Evolutionary conservation across 64 coral and sea anemone species (phyloP), one percentile per base, ranked within the genome.

Genomic region (Porites australiensis): DNA sequence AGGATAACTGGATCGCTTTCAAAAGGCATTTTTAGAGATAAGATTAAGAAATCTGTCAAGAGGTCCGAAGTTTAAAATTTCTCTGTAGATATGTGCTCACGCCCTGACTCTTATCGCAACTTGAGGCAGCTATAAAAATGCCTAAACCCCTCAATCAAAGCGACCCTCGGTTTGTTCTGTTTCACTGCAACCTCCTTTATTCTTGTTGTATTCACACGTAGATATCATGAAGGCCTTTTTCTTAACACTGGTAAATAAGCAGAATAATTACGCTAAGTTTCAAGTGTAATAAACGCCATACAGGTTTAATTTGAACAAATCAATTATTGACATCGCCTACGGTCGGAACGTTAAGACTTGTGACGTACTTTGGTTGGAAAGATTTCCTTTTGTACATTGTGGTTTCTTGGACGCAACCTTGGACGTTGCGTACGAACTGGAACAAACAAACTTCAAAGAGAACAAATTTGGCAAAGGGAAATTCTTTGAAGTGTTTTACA

Each of bases 381-480:
- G 63, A 68, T 65, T 84, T 84, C 81, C 81, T 22, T 69, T 52
- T 50, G 19, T 47, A 21, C 19, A 69, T 44, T 11, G 15, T 49
- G 81, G 27, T 37, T 37, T 37, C 27, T 37, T 37, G 27, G 27
- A 37, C 27, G 27, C 27, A 37, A 37, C 27, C 27, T 37, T 37
- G 27, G 27, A 37, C 27, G 27, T 37, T 12, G 21, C 54, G 46
- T 14, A 47, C 4, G 10, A 64, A 59, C 54, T 18, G 45, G 20
- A 84, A 22, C 81, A 68, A 10, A 68, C 63, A 84, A 84, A 84
- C 62, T 15, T 61, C 15, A 22, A 43, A 64, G 19, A 43, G 4
- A 68, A 64, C 62, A 68, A 49, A 20, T 84, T 68, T 84, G 44
- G 19, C 19, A 37, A 84, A 68, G 81, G 81, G 81, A 84, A 84